Percentiles rank a stretch among this genome's conserved stretches.
Evolutionary conservation across 2,113 vertebrate species (phyloP).

Genomic region (Daboia siamensis): DNA sequence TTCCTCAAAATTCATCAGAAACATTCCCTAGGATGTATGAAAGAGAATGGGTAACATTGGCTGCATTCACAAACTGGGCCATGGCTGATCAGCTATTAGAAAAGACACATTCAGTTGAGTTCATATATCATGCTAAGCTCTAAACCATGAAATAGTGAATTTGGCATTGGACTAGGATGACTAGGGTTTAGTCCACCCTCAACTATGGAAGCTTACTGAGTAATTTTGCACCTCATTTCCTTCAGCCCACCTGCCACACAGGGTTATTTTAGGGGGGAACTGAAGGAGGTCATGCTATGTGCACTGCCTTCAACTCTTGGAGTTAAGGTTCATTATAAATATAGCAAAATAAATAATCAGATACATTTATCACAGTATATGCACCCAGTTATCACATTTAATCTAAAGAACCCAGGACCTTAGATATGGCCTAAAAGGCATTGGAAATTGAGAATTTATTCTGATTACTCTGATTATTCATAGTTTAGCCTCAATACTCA

Average conservation of each 20-base stretch:
- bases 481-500: background rate
- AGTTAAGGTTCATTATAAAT: background rate
- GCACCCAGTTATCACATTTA: background rate
- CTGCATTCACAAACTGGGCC: background rate
- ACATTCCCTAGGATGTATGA: background rate
- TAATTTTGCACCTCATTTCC: background rate
- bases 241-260: background rate
- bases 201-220: background rate
- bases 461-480: conserved; percentile 9
- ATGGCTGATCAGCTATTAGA: background rate
- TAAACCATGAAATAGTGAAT: background rate
- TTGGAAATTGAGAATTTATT: rapidly evolving
- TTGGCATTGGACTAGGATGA: background rate
- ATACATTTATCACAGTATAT: background rate
- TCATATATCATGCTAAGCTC: background rate
- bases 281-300: background rate
- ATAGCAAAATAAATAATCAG: background rate
- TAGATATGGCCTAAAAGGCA: background rate
- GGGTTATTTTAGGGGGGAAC: background rate
- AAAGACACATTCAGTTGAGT: background rate
- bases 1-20: background rate
- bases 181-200: background rate
- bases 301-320: background rate
- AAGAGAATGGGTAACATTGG: background rate
- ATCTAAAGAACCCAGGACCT: background rate